phyloP scores from a whole-genome alignment of 1,140 invertebrate genomes.

The Drosophila auraria region DNA sequence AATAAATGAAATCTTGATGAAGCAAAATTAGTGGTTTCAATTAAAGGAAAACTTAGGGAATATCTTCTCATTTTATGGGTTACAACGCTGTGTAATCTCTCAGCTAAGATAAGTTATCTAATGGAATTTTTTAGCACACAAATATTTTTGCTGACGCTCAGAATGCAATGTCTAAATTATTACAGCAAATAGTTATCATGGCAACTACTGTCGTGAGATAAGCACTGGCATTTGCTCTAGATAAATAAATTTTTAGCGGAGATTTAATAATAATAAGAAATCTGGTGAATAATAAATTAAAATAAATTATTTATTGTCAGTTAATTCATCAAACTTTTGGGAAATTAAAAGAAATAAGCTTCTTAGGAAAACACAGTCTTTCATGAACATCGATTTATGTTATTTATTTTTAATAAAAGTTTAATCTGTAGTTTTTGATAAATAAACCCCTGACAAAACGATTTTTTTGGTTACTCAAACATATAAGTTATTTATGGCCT shows the following conservation, averaged over 20 bases:
- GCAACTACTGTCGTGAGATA: slow-evolving; percentile 1
- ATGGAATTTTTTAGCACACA: background rate
- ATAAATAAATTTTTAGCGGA: background rate
- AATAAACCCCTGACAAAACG: background rate
- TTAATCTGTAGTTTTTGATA: background rate
- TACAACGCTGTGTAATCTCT: background rate
- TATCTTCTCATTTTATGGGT: background rate
- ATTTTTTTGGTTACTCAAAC: background rate
- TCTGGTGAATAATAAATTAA: background rate
- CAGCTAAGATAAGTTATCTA: background rate
- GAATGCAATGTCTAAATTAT: background rate
- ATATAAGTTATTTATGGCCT: background rate
- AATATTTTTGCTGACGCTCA: background rate
- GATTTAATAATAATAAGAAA: background rate
- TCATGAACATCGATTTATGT: no score
- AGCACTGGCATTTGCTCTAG: background rate
- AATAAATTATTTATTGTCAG: no score
- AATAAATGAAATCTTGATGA: slow-evolving; percentile 6
- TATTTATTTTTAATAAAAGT: no score
- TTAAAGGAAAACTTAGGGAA: background rate
- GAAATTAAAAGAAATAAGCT: no score
- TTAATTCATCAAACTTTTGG: no score
- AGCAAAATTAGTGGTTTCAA: slow-evolving; percentile 4
- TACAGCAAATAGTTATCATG: slow-evolving; percentile 3
- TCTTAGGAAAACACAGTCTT: no score